A percentile compares a stretch with the other conserved stretches of the same genome.
Evolutionary conservation across 2,797 vertebrate genomes (phyloP).

Genomic region (Pristis pectinata): DNA sequence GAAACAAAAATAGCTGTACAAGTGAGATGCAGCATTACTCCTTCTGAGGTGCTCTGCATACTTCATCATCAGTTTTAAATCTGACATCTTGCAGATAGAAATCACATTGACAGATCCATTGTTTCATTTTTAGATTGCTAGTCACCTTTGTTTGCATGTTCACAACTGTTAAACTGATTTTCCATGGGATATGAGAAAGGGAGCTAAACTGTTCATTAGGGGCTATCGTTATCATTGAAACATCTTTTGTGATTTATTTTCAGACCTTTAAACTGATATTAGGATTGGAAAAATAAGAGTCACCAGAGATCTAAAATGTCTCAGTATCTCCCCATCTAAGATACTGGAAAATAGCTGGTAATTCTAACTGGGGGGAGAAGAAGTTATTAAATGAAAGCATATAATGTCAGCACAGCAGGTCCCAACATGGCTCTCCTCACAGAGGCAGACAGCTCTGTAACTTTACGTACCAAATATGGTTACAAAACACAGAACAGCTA

Average conservation of each 20-base stretch:
- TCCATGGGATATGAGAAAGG: neutral
- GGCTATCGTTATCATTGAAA: neutral
- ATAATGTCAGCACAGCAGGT: too few species aligned
- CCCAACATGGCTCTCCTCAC: too few species aligned
- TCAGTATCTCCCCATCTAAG: too few species aligned
- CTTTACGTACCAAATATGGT: too few species aligned
- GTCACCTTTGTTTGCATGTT: neutral
- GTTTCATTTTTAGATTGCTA: neutral
- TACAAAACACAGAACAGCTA: too few species aligned
- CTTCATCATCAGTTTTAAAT: neutral
- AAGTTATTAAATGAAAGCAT: too few species aligned
- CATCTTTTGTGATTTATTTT: neutral
- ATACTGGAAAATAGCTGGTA: too few species aligned
- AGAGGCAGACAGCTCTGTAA: too few species aligned
- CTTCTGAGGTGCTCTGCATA: neutral
- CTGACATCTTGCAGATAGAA: neutral
- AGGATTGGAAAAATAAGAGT: neutral
- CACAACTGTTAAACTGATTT: neutral
- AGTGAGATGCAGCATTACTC: neutral
- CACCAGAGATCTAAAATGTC: neutral
- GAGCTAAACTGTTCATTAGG: neutral
- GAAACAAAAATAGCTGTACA: slow-evolving; percentile 7
- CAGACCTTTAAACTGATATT: neutral
- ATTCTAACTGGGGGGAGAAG: too few species aligned
- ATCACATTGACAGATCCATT: neutral